These are phyloP conservation scores for Nebria salina DNA, from an alignment of 2,888 invertebrate genomes.

Conservation along the genomic window DNA sequence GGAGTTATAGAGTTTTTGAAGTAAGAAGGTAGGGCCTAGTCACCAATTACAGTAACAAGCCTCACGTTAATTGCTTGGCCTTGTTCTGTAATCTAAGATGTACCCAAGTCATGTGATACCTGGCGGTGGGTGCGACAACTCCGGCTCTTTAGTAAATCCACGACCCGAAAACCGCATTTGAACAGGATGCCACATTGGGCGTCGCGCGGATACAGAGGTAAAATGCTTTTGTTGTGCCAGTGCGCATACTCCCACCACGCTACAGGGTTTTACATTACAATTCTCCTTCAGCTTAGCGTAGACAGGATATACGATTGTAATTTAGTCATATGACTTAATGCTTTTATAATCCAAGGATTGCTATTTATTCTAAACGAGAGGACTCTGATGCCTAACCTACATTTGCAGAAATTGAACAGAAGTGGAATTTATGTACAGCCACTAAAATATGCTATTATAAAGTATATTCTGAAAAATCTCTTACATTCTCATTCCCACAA, in stretches of 20 bases:
- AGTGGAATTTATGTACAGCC: too few species aligned
- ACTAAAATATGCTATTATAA: too few species aligned
- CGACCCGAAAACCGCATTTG: background rate
- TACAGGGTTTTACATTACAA: slow-evolving; percentile 6
- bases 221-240: background rate
- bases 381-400: background rate
- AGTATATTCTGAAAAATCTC: too few species aligned
- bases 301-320: background rate
- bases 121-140: slow-evolving; percentile 4
- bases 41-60: slow-evolving; percentile 45
- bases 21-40: slow-evolving; percentile 24
- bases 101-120: slow-evolving; percentile 8
- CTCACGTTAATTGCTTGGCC: slow-evolving; percentile 41
- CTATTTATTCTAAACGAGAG: background rate
- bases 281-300: slow-evolving; percentile 13
- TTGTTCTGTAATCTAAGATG: slow-evolving; percentile 30
- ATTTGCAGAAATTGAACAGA: background rate
- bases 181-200: background rate
- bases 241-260: background rate
- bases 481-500: too few species aligned
- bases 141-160: slow-evolving; percentile 19
- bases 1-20: slow-evolving; percentile 3
- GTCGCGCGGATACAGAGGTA: background rate
- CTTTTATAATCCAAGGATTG: background rate
- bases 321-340: slow-evolving; percentile 1